Evolutionary conservation across 2,113 vertebrate species (phyloP), one percentile per base, ranked within the genome.

Genomic region (Stegastes partitus): DNA sequence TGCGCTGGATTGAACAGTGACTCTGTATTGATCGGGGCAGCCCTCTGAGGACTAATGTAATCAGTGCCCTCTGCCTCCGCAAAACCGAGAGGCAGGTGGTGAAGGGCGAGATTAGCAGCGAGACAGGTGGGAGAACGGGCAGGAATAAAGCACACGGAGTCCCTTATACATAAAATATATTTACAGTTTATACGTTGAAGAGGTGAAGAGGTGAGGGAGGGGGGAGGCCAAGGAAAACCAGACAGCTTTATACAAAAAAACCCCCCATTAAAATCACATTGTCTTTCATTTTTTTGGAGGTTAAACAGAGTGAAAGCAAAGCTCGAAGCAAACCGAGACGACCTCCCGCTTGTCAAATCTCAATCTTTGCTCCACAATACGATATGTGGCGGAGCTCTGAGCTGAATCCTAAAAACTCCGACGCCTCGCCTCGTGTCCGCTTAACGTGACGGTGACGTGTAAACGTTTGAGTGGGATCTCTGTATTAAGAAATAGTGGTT

Each of bases 11-110:
- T 97, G 93, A 99, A 98, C 96, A 68, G 81, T 93, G 93, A 94
- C 96, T 93, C 91, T 92, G 95, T 96, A 99, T 98, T 95, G 97
- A 97, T 97, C 96, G 83, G 94, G 95, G 95, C 96, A 96, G 94
- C 93, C 94, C 95, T 94, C 93, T 88, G 91, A 94, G 95, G 94
- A 95, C 86, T 64, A 93, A 94, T 91, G 95, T 95, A 95, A 97
- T 97, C 96, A 95, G 93, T 93, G 94, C 94, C 95, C 96, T 95
- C 93, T 95, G 94, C 95, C 95, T 95, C 95, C 88, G 77, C 87
- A 84, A n/a, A 87, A 81, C 90, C 88, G 55, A 84, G 66, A 71
- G 73, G 71, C 87, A 86, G 88, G 89, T 93, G 93, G 89, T 88
- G 93, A 89, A 93, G 91, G 94, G 93, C 77, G 90, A 93, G 95